Evolutionary conservation across 2,797 vertebrate genomes (phyloP), one percentile per base, ranked within the genome.

Genomic region (Lepilemur ruficaudatus): DNA sequence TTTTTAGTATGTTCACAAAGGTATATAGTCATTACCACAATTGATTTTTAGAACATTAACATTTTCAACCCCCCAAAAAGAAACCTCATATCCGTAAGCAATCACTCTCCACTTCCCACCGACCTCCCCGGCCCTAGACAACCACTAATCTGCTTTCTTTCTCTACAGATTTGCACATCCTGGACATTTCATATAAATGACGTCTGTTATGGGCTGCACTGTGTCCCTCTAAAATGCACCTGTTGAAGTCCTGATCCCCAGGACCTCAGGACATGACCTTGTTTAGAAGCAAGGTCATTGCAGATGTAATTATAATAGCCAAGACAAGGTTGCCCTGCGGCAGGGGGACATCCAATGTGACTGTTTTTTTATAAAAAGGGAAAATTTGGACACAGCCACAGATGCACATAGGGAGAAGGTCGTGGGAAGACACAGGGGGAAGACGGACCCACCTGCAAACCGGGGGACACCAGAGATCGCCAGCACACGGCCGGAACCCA

Each of bases 391-490:
- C 78, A 30, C 43, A 43, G n/a, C 20, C 41, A 32, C 23, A 86
- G 28, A 38, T 8, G 4, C 15, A 6, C 38, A 9, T 10, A 9
- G 55, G 4, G 23, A 25, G 28, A 65, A 23, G 20, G 4, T 11
- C 8, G 18, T 1, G 11, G 30, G 20, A n/a, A 79, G 35, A 23
- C 6, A 0, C 28, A n/a, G 30, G 55, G 25, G 48, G 6, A n/a
- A 50, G 2, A 1, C 4, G 3, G 12, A 43, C 52, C 52, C 30
- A 55, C 17, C 32, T 5, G 20, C 7, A 0, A 28, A 48, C 11
- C 32, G 25, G 22, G 7, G 48, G 20, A 35, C 2, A 6, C 8
- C 22, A 5, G 1, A 0, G 38, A 30, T 38, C 0, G 4, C 9
- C 7, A 8, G 18, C 18, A 72, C 35, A 5, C 32, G 18, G 7